Base-by-base conservation (phyloP, 2,888 invertebrate genomes). In the Rotaria magnacalcarata region DNA sequence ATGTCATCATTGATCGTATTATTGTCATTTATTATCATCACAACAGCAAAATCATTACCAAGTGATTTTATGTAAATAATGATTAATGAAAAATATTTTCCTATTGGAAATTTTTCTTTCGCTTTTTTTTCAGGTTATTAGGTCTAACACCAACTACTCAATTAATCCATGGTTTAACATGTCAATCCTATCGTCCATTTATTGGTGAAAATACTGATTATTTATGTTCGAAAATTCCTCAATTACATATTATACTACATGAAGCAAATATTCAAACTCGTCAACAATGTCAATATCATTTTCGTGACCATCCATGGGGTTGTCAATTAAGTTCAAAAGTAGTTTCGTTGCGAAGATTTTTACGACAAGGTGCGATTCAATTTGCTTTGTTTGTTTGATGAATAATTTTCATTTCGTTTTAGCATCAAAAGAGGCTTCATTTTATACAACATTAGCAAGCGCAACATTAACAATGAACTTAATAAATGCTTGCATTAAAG, bases 191-290 rank as follows among this genome's bases (percentile, higher is more conserved):
- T 80, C 47, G 80, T 43, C 19, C 47, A 14, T 43, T 80, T 47
- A 21, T 80, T 24, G 80, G 80, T 24, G 47, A 47, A 11, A 80
- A 80, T 80, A 80, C 47, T 8, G n/a, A 80, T n/a, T 47, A 47
- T 47, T n/a, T 80, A 80, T 80, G 80, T 80, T 80, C 80, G 34
- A 80, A 47, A 80, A 47, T 80, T 47, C 80, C 80, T 80, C 80
- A 80, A 10, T 80, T 80, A 47, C 80, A 43, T 47, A 24, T 24
- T 5, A 80, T 80, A 14, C 43, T 80, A n/a, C 11, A 80, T n/a
- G 24, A 80, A 80, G 47, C 80, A 47, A 80, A 80, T 80, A 21
- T 80, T 47, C 24, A 80, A 80, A 47, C 47, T 47, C 80, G 7
- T n/a, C 11, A 21, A 47, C 80, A 47, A 47, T 80, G 80, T 80